A percentile compares a stretch with the other conserved stretches of the same genome.
Conservation (phyloP, 2,797 vertebrate species). For the Microhierax caerulescens region DNA sequence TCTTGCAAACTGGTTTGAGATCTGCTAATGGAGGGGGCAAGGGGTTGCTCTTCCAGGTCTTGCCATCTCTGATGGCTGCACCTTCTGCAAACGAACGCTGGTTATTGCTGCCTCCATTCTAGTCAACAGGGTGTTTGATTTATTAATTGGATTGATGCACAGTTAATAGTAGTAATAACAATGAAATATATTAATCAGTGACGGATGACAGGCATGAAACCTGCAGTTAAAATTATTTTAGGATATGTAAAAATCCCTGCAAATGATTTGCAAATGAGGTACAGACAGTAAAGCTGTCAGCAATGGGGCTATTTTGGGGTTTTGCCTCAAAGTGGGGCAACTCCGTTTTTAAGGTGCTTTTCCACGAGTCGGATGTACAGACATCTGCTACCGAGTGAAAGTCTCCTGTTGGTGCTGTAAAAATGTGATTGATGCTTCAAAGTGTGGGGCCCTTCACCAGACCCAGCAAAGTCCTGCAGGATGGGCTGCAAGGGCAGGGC, state of each 20-base stretch:
- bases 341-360: not conserved
- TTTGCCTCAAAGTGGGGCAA: not conserved
- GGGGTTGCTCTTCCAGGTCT: not conserved
- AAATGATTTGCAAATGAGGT: not conserved
- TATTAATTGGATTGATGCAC: not conserved
- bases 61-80: not conserved
- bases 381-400: rapidly evolving
- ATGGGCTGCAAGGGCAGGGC: not conserved
- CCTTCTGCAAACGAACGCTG: not conserved
- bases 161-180: not conserved
- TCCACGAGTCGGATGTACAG: not conserved
- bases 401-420: not conserved
- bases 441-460: not conserved
- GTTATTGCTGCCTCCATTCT: not conserved
- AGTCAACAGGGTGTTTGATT: not conserved
- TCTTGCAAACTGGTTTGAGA: not conserved
- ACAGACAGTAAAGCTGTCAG: not conserved
- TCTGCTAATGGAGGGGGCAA: rapidly evolving
- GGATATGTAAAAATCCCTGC: not conserved
- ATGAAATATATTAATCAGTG: not conserved
- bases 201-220: not conserved
- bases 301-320: not conserved
- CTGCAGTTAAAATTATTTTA: constrained; percentile 2
- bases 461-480: not conserved
- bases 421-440: not conserved